phyloP scores from a whole-genome alignment of 2,888 invertebrate genomes.

The Pedicia rivosa region DNA sequence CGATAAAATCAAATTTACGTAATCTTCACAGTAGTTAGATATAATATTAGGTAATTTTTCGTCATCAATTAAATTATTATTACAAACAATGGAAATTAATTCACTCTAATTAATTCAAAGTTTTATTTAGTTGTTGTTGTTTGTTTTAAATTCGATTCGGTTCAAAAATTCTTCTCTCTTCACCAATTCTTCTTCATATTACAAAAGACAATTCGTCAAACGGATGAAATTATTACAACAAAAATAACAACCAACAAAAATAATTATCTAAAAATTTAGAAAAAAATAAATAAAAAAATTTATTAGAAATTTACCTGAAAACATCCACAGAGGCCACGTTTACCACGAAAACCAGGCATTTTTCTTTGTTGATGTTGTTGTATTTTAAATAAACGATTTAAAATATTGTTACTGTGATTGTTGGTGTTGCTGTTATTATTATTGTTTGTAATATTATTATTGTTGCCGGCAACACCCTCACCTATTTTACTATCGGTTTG shows the following conservation, averaged over 20 bases:
- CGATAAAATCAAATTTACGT: too few species aligned
- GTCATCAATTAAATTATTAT: too few species aligned
- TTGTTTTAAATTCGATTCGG: too few species aligned
- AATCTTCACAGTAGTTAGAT: too few species aligned
- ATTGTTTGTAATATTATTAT: conserved; percentile 9
- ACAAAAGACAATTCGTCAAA: background rate
- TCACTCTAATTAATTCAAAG: background rate
- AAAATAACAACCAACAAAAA: background rate
- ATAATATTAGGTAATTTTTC: too few species aligned
- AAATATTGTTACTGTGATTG: conserved; percentile 31
- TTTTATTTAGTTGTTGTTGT: background rate
- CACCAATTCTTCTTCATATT: background rate
- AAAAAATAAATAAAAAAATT: background rate
- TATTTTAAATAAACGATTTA: too few species aligned
- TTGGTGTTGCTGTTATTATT: conserved; percentile 15
- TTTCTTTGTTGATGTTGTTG: conserved; percentile 30
- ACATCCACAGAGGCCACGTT: conserved; percentile 60
- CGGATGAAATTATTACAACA: background rate
- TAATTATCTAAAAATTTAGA: background rate
- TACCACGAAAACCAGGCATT: conserved; percentile 48
- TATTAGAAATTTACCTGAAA: conserved; percentile 45
- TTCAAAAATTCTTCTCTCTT: too few species aligned
- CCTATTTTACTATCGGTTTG: conserved; percentile 1
- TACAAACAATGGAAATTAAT: background rate
- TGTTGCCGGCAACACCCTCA: conserved; percentile 9